These are phyloP conservation scores for Drosophila bunnanda DNA, from an alignment of 2,888 invertebrate genomes.

Conservation along the genomic window DNA sequence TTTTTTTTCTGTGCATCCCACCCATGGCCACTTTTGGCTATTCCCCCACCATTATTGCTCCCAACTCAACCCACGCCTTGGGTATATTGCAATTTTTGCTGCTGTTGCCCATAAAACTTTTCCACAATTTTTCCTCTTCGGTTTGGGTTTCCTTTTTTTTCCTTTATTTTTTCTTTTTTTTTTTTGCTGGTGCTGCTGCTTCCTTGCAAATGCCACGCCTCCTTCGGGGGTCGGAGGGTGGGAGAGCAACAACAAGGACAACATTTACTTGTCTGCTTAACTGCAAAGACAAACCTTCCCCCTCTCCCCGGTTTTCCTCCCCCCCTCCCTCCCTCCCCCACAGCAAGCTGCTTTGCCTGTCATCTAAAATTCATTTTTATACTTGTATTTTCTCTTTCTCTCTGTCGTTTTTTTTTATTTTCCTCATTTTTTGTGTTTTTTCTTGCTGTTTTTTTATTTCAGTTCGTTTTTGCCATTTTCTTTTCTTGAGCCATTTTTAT, in stretches of 20 bases:
- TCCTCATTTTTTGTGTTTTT: slow-evolving; percentile 25
- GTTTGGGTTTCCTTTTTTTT: slow-evolving; percentile 42
- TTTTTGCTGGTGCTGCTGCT: slow-evolving; percentile 23
- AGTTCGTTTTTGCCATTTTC: slow-evolving; percentile 71
- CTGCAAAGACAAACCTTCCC: slow-evolving; percentile 79
- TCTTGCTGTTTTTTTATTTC: slow-evolving; percentile 30
- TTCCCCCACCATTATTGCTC: slow-evolving; percentile 3
- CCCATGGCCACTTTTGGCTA: slow-evolving; percentile 24
- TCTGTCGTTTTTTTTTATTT: slow-evolving; percentile 33
- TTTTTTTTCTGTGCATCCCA: slow-evolving; percentile 37
- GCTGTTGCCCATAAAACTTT: slow-evolving; percentile 80
- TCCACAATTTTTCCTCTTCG: slow-evolving; percentile 68
- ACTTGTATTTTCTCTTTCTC: slow-evolving; percentile 68
- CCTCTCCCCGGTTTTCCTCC: background rate
- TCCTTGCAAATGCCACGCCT: slow-evolving; percentile 45
- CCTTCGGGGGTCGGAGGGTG: slow-evolving; percentile 20
- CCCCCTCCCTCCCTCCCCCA: background rate
- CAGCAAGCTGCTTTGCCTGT: slow-evolving; percentile 72
- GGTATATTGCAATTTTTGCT: slow-evolving; percentile 82
- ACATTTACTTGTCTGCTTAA: slow-evolving; percentile 80
- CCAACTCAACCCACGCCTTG: slow-evolving; percentile 29
- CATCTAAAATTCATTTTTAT: slow-evolving; percentile 82
- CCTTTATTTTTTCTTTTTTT: slow-evolving; percentile 25
- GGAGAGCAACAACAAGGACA: slow-evolving; percentile 77
- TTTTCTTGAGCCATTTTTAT: slow-evolving; percentile 80